Conservation (phyloP, 2,888 invertebrate species). For the Ernsta delagoae region DNA sequence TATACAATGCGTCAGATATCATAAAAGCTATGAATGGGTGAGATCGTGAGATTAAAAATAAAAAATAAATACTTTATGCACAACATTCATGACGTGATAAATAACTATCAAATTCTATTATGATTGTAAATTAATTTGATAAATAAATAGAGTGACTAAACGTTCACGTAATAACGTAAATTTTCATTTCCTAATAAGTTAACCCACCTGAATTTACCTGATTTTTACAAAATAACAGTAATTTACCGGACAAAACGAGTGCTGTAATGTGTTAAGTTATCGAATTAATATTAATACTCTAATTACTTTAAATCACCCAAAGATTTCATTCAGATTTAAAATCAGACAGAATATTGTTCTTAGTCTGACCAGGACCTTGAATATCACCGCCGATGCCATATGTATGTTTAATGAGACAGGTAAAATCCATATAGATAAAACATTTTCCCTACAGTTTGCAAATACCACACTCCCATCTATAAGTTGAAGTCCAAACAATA, state of each 20-base stretch:
- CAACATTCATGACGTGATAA: neutral
- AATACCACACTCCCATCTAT: conserved; percentile 43
- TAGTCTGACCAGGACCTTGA: neutral
- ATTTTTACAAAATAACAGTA: conserved; percentile 38
- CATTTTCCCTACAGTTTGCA: conserved; percentile 8
- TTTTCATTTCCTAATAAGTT: neutral
- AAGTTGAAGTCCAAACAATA: conserved; percentile 23
- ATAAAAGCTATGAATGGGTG: neutral
- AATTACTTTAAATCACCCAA: conserved; percentile 4
- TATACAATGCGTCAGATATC: neutral
- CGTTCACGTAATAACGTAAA: neutral
- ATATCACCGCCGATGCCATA: neutral
- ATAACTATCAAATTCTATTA: neutral
- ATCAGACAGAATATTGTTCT: neutral
- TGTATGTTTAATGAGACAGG: conserved; percentile 11
- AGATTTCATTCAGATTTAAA: neutral
- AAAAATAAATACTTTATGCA: neutral
- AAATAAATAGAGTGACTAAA: neutral
- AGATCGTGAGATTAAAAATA: neutral
- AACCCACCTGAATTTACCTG: conserved; percentile 52
- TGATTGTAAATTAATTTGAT: neutral
- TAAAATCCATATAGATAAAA: neutral
- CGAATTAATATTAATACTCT: conserved; percentile 7
- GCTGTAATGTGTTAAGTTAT: conserved; percentile 20
- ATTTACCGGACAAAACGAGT: conserved; percentile 38